Evolutionary conservation across 2,797 vertebrate genomes (phyloP).

Genomic region (Xenops minutus): DNA sequence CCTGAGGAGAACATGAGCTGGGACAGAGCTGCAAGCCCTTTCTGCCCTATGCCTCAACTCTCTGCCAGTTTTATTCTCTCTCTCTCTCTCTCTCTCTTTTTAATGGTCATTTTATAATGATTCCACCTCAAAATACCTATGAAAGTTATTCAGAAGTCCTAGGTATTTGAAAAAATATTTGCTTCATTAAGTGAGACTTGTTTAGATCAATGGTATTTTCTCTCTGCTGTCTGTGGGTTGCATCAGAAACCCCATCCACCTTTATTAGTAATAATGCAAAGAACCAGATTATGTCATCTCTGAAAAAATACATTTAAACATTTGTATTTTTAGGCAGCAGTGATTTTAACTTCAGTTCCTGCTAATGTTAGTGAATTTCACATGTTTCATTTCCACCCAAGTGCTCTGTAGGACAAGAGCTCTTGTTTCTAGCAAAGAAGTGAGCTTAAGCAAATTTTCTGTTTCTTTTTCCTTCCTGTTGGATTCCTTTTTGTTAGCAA

Average conservation of each 20-base stretch:
- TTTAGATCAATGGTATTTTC: neutral
- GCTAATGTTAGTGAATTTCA: neutral
- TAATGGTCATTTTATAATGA: neutral
- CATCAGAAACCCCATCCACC: neutral
- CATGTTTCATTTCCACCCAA: neutral
- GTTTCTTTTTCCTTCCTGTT: neutral
- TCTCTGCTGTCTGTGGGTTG: neutral
- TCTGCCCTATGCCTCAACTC: rapidly evolving
- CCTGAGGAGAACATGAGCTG: neutral
- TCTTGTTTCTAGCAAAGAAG: neutral
- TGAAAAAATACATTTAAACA: neutral
- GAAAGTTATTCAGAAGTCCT: neutral
- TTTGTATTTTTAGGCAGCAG: neutral
- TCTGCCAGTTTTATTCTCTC: neutral
- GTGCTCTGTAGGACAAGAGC: neutral
- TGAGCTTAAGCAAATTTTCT: neutral
- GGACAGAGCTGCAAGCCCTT: neutral
- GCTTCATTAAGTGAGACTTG: neutral
- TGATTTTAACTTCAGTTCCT: neutral
- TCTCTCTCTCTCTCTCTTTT: neutral
- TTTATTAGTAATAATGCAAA: neutral
- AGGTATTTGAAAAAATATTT: neutral
- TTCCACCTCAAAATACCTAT: neutral
- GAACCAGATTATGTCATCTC: neutral
- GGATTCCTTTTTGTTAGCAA: neutral